Evolutionary conservation across 2,797 vertebrate species (phyloP).

Genomic region (Rhinatrema bivittatum): DNA sequence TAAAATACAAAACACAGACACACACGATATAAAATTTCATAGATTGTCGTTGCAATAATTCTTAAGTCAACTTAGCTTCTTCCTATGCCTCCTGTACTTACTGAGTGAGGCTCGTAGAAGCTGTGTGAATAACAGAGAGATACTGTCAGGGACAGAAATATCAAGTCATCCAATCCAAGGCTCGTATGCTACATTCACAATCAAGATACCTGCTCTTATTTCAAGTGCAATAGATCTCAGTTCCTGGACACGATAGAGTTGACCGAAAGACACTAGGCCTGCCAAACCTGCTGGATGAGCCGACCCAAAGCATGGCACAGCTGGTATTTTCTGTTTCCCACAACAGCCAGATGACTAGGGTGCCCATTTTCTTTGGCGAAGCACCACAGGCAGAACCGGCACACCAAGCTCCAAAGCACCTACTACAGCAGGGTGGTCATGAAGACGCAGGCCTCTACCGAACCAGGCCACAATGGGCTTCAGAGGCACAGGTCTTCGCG

Average conservation of each 20-base stretch:
- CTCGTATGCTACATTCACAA: conserved; percentile 58
- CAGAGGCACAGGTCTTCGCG: conserved; percentile 5
- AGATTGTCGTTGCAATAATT: no score
- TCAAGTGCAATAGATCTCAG: conserved; percentile 5
- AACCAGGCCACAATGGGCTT: conserved; percentile 52
- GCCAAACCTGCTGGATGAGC: conserved; percentile 37
- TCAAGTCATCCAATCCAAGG: conserved; percentile 63
- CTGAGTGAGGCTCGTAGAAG: conserved; percentile 51
- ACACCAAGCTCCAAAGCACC: conserved; percentile 45
- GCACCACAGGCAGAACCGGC: conserved; percentile 56
- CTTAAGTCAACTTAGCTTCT: no score
- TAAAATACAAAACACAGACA: no score
- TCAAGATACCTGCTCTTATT: conserved; percentile 44
- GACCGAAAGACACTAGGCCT: conserved; percentile 43
- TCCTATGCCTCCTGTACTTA: conserved; percentile 57
- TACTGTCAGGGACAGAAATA: conserved; percentile 25
- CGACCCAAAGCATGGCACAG: conserved; percentile 54
- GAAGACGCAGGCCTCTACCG: conserved; percentile 53
- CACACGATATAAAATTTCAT: no score
- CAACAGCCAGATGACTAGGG: conserved; percentile 45
- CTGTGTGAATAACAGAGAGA: conserved; percentile 59
- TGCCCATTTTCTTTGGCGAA: conserved; percentile 55
- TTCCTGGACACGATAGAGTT: conserved; percentile 27
- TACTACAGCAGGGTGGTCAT: conserved; percentile 56
- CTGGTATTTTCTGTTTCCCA: conserved; percentile 62